phyloP scores from a whole-genome alignment of 2,888 invertebrate species.

The Laspeyria flexula region DNA sequence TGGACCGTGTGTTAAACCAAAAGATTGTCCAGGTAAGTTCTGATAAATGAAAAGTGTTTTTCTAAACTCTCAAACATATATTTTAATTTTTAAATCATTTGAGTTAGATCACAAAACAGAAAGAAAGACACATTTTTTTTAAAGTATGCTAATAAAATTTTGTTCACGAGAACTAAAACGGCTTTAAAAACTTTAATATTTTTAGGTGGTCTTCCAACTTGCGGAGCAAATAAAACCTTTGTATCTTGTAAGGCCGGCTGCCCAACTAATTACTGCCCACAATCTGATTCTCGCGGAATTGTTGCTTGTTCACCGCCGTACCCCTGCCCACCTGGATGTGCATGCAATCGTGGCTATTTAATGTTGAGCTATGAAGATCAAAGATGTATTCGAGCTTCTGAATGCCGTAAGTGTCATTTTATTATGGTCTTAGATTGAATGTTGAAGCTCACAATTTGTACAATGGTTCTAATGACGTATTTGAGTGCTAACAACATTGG shows the following conservation, averaged over 20 bases:
- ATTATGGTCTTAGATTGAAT: not conserved
- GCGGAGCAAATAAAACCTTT: not conserved
- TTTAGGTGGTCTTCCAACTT: not conserved
- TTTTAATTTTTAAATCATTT: too few relatives aligned
- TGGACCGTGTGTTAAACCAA: slow-evolving; percentile 37
- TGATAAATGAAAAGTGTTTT: too few relatives aligned
- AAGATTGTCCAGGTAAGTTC: slow-evolving; percentile 40
- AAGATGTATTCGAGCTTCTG: slow-evolving; percentile 50
- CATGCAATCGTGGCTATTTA: slow-evolving; percentile 49
- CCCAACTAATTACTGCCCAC: not conserved
- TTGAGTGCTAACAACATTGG: too few relatives aligned
- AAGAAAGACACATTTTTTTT: too few relatives aligned
- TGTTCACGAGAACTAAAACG: too few relatives aligned
- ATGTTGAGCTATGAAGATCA: slow-evolving; percentile 43
- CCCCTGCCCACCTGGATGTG: slow-evolving; percentile 56
- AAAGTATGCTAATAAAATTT: too few relatives aligned
- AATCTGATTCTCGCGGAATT: slow-evolving; percentile 36
- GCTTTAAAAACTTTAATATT: not conserved
- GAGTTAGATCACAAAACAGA: too few relatives aligned
- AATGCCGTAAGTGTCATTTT: slow-evolving; percentile 51
- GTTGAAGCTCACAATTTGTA: not conserved
- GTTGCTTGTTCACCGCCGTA: slow-evolving; percentile 47
- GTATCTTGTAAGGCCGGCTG: not conserved
- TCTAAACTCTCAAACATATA: not conserved
- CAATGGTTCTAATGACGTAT: too few relatives aligned